A percentile compares a stretch with the other conserved stretches of the same genome.
phyloP scores from a whole-genome alignment of 2,113 vertebrate species.

The Agapornis roseicollis region DNA sequence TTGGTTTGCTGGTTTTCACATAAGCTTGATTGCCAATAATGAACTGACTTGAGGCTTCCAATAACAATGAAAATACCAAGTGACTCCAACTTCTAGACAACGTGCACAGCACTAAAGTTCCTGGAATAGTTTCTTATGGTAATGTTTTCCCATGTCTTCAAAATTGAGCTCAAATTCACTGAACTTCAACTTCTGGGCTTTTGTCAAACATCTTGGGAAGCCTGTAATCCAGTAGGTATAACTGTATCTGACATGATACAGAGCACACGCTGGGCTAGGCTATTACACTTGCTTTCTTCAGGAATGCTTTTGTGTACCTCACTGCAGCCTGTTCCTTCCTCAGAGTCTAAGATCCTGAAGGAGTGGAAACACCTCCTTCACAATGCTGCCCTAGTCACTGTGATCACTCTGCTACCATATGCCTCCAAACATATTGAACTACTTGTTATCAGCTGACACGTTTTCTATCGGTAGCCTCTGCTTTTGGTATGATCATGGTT shows the following conservation, averaged over 20 bases:
- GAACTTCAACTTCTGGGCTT: not conserved
- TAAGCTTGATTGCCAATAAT: not conserved
- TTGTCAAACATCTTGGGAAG: fast-evolving
- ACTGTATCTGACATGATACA: fast-evolving
- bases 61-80: not conserved
- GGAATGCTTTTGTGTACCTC: not conserved
- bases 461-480: not conserved
- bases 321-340: not conserved
- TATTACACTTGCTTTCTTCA: not conserved
- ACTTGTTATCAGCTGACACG: not conserved
- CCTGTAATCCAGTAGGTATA: no score
- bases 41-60: not conserved
- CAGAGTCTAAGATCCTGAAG: not conserved
- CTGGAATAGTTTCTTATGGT: not conserved
- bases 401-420: not conserved
- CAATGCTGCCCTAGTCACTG: not conserved
- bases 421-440: not conserved
- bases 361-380: not conserved
- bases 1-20: not conserved
- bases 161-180: not conserved
- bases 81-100: not conserved
- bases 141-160: not conserved
- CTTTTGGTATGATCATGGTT: not conserved
- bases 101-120: not conserved
- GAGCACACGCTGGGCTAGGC: fast-evolving